Evolutionary conservation across 1,140 invertebrate genomes (phyloP), one percentile per base, ranked within the genome.

Genomic region (Drosophila malerkotliana): DNA sequence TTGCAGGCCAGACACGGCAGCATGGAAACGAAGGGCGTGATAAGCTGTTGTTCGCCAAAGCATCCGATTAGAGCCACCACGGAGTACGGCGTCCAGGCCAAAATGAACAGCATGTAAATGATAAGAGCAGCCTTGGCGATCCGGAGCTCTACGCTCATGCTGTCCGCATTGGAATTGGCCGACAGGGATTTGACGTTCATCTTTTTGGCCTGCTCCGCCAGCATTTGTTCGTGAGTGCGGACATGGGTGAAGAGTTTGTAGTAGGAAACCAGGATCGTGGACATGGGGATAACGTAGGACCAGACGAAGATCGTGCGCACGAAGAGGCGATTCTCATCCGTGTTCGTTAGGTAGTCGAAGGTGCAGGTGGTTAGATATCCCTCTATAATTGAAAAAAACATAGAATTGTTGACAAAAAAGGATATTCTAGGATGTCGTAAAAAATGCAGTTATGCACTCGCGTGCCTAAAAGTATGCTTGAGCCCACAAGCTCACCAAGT

Each of bases 121-220:
- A 95, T 96, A 62, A 96, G 94, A 2, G 95, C 95, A 0, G 95
- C 95, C 90, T 96, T 96, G 6, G 95, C 95, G 57, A 96, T 96
- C 64, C 94, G 93, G 32, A 96, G 94, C 82, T 96, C 95, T 2
- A 95, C 94, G 62, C 94, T 95, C 88, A 90, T 90, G 51, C 93
- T 92, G 1, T 94, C 93, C 44, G 94, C 93, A 48, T 95, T 95
- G 76, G 95, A 94, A 90, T 95, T 95, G 1, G 94, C 94, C 9
- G 95, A 93, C 4, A 97, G 85, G 0, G 95, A 96, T 78, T 96
- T 96, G 0, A 96, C 94, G 76, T 97, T 97, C 96, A 96, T 97
- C 85, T 96, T 96, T 91, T 96, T 96, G 0, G 96, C 96, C 93
- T 96, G 95, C 15, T 95, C 95, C 41, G 94, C 93, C 45, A 97